Evolutionary conservation across 2,797 vertebrate genomes (phyloP), one percentile per base, ranked within the genome.

Genomic region (Hypotaenidia okinawae): DNA sequence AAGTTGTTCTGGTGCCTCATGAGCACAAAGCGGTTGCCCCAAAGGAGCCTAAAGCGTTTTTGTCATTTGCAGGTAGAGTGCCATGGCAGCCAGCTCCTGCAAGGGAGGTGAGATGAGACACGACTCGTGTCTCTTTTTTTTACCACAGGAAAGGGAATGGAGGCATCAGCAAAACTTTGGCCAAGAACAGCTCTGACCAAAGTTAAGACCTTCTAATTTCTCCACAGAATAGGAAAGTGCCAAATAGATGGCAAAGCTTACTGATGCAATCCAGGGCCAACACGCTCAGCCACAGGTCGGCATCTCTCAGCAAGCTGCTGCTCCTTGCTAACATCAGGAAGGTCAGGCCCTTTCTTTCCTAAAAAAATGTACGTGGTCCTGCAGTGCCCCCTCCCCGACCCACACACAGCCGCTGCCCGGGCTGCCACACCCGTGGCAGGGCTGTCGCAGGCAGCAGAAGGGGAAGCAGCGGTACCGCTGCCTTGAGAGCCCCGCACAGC

Each of bases 401-500:
- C 39, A 22, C 10, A 33, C 0, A 0, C 9, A 2, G 69, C 11
- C 13, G 10, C 87, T 47, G 32, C 59, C 17, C 2, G 0, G 41
- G 54, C 23, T 52, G 39, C 14, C 0, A 2, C 28, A 16, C 28
- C 77, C 2, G 0, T 54, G 63, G 30, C 1, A 5, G 39, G 64
- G 84, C 86, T 33, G 75, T 47, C 9, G 1, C 32, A 4, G 32
- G 37, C 21, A 0, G 88, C 62, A 27, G 43, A 69, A 17, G 63
- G 33, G 74, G 82, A 25, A 1, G 2, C 24, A 47, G 87, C 10
- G 2, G 69, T 80, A 51, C 2, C 2, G 22, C 43, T 3, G 43
- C 72, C 33, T 11, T 1, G 49, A 51, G 69, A 95, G 88, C 84
- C 77, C 90, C 1, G 4, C 47, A 3, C 91, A 88, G 90, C 96